Percentiles rank a stretch among this genome's conserved stretches.
phyloP scores from a whole-genome alignment of 2,888 invertebrate species.

The Aphodius sticticus region DNA sequence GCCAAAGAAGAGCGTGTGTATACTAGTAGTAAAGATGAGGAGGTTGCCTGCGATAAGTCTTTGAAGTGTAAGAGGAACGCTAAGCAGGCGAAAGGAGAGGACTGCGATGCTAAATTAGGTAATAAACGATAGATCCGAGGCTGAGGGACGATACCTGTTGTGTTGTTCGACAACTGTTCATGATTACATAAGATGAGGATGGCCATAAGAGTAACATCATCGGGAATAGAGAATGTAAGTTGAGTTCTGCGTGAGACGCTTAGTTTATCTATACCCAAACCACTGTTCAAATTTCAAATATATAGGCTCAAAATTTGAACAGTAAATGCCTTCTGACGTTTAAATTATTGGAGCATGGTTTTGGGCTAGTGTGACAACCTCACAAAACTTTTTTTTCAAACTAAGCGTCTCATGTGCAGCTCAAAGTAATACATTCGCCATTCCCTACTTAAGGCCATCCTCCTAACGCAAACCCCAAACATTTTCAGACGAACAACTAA shows the following conservation, averaged over 20 bases:
- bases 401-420: neutral
- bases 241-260: neutral
- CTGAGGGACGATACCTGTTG: neutral
- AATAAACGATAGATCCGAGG: neutral
- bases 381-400: neutral
- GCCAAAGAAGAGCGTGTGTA: neutral
- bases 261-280: neutral
- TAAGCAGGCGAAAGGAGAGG: neutral
- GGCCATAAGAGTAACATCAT: neutral
- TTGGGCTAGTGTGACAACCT: no score
- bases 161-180: no score
- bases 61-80: neutral
- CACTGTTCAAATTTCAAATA: no score
- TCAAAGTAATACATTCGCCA: neutral
- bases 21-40: neutral
- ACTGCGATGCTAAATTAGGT: neutral
- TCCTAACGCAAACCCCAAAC: neutral
- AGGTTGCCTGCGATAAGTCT: neutral
- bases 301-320: no score
- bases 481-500: neutral
- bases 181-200: neutral
- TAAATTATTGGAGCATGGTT: no score
- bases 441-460: neutral
- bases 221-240: neutral
- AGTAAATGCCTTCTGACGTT: no score